Evolutionary conservation across 2,113 vertebrate species (phyloP).

Genomic region (Morone chrysops): DNA sequence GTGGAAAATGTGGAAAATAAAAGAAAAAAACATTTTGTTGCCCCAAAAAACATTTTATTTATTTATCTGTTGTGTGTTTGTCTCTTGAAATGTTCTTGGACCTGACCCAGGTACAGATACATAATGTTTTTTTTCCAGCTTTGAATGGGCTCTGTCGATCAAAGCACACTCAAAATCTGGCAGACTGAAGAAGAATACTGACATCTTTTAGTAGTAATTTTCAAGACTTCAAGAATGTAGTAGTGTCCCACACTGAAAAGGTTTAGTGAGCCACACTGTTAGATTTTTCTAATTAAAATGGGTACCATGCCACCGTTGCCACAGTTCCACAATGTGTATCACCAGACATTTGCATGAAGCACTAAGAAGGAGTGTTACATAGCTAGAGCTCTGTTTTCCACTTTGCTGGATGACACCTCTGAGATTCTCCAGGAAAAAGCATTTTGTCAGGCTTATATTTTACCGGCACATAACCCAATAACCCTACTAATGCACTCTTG

Average conservation of each 20-base stretch:
- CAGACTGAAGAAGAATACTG: not conserved
- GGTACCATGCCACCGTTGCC: conserved; percentile 8
- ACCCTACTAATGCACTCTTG: conserved; percentile 63
- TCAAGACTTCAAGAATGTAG: not conserved
- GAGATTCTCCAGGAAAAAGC: conserved; percentile 54
- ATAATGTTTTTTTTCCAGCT: not conserved
- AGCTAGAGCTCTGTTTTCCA: conserved; percentile 54
- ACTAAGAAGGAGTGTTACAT: conserved; percentile 18
- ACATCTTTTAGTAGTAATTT: not conserved
- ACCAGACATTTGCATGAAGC: conserved; percentile 42
- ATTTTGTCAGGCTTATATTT: conserved; percentile 69
- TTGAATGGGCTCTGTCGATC: not conserved
- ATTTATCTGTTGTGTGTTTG: not conserved
- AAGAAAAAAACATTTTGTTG: not conserved
- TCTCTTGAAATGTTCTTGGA: not conserved
- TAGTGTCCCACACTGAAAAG: not conserved
- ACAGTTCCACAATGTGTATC: conserved; percentile 18
- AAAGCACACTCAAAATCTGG: not conserved
- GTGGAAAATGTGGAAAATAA: not conserved
- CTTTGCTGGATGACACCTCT: conserved; percentile 54
- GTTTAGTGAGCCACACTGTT: not conserved
- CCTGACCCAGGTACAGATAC: not conserved
- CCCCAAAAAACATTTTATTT: not conserved
- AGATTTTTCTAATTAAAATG: conserved; percentile 54
- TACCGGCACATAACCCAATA: conserved; percentile 65